Evolutionary conservation across 2,797 vertebrate genomes (phyloP).

Genomic region (Mormyrops boulengeri): DNA sequence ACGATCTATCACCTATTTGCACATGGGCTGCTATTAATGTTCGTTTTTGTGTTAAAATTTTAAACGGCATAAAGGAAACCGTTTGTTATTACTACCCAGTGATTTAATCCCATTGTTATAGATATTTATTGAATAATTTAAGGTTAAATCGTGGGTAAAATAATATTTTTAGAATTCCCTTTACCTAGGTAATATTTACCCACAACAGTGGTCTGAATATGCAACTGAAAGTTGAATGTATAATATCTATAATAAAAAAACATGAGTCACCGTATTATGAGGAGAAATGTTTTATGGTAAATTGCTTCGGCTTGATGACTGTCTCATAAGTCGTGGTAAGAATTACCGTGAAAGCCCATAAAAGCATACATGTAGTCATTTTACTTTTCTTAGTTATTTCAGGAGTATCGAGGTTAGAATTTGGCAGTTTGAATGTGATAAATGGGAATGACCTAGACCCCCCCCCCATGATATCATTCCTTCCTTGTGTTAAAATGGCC

Average conservation of each 20-base stretch:
- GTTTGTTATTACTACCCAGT: not conserved
- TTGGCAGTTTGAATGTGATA: not conserved
- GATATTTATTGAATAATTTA: not conserved
- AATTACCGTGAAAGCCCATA: not conserved
- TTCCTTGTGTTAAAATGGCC: not conserved
- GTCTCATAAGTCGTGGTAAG: not conserved
- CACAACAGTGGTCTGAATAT: not conserved
- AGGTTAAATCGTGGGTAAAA: not conserved
- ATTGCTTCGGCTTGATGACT: not conserved
- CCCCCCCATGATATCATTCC: not conserved
- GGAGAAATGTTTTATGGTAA: not conserved
- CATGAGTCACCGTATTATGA: not conserved
- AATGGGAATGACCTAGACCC: not conserved
- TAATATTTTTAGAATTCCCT: not conserved
- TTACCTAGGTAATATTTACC: not conserved
- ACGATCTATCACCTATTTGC: not conserved
- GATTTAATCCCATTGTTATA: not conserved
- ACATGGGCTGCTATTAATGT: not conserved
- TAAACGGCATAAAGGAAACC: not conserved
- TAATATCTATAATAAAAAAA: not conserved
- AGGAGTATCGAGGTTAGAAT: not conserved
- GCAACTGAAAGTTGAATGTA: not conserved
- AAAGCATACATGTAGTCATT: not conserved
- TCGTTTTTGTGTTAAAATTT: not conserved
- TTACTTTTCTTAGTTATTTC: not conserved